These are phyloP conservation scores for Thyatira batis DNA, from an alignment of 2,888 invertebrate genomes.

Conservation along the genomic window DNA sequence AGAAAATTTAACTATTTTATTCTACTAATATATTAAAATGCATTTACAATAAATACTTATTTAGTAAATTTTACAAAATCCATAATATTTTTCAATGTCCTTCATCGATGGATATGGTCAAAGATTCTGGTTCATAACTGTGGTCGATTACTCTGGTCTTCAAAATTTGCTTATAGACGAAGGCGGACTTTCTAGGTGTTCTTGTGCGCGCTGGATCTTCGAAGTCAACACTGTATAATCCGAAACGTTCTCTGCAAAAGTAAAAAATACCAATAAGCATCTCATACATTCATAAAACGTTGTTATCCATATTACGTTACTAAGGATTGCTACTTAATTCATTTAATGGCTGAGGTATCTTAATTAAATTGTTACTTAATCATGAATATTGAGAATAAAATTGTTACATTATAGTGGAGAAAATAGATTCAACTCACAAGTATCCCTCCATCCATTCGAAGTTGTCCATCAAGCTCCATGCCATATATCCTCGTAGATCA, in stretches of 20 bases:
- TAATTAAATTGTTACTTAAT: too few species aligned
- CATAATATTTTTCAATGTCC: slow-evolving; percentile 21
- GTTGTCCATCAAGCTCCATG: slow-evolving; percentile 85
- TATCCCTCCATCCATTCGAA: slow-evolving; percentile 84
- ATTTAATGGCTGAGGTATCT: too few species aligned
- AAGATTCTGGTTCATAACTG: slow-evolving; percentile 49
- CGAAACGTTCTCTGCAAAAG: slow-evolving; percentile 83
- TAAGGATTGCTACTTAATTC: too few species aligned
- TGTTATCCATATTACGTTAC: too few species aligned
- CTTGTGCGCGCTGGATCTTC: slow-evolving; percentile 82
- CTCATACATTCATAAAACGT: too few species aligned
- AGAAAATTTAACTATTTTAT: too few species aligned
- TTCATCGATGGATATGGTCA: slow-evolving; percentile 59
- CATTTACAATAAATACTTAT: neutral
- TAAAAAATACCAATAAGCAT: neutral
- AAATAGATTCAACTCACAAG: slow-evolving; percentile 53
- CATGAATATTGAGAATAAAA: too few species aligned
- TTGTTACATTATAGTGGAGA: neutral
- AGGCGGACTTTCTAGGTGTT: slow-evolving; percentile 84
- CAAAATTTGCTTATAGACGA: slow-evolving; percentile 80
- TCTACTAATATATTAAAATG: neutral
- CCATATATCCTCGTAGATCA: slow-evolving; percentile 77
- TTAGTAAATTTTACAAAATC: neutral
- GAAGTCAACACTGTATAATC: slow-evolving; percentile 86
- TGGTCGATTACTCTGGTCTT: slow-evolving; percentile 63